These are phyloP conservation scores for Bucorvus abyssinicus DNA, from an alignment of 2,797 vertebrate species.

Conservation along the genomic window DNA sequence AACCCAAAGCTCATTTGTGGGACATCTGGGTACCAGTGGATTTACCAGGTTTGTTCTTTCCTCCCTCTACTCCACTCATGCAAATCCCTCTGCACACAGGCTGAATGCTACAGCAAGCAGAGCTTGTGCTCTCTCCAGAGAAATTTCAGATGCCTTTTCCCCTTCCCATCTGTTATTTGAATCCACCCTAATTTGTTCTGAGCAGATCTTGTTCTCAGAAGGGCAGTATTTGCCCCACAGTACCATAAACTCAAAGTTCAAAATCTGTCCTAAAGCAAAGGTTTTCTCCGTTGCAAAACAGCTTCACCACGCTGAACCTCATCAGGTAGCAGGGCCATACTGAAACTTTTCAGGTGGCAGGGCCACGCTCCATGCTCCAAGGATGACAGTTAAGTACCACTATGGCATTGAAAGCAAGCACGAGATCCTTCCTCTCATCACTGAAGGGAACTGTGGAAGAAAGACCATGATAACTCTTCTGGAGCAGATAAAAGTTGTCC, in stretches of 20 bases:
- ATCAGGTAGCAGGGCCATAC: rapidly evolving
- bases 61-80: not conserved
- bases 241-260: not conserved
- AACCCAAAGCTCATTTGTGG: not conserved
- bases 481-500: not conserved
- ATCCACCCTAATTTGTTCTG: not conserved
- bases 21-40: not conserved
- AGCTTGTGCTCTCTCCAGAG: not conserved
- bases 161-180: not conserved
- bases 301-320: not conserved
- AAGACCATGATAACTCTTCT: not conserved
- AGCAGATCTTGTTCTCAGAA: not conserved
- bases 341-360: not conserved
- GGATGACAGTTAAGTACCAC: not conserved
- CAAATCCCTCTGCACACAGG: not conserved
- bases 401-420: not conserved
- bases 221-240: not conserved
- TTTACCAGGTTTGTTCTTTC: not conserved
- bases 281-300: not conserved
- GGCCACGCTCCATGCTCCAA: rapidly evolving
- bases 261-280: not conserved
- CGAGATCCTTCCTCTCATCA: not conserved
- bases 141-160: not conserved
- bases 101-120: not conserved
- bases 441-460: not conserved